Percentiles rank a stretch among this genome's conserved stretches.
Evolutionary conservation across 2,888 invertebrate genomes (phyloP).

Genomic region (Stictocephala bisonia): DNA sequence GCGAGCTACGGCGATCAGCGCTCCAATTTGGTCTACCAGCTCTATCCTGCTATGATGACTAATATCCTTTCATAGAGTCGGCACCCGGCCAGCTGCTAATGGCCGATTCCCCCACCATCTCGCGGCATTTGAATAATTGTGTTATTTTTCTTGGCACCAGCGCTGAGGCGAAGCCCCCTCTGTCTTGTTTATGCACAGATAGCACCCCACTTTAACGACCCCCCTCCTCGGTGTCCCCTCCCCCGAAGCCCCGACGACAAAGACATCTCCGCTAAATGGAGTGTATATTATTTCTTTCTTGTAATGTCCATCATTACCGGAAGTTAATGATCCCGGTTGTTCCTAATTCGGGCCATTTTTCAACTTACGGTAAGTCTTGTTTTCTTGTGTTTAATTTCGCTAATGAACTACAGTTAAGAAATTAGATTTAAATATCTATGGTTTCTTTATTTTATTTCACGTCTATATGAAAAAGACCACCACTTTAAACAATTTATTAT

Average conservation of each 20-base stretch:
- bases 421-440: too few relatives aligned
- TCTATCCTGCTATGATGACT: constrained; percentile 34
- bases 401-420: constrained; percentile 31
- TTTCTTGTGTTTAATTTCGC: not conserved
- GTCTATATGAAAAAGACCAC: too few relatives aligned
- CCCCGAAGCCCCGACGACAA: not conserved
- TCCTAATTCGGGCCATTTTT: not conserved
- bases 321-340: constrained; percentile 8
- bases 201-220: constrained; percentile 38
- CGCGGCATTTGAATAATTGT: constrained; percentile 40
- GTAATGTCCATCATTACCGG: constrained; percentile 24
- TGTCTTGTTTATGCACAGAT: constrained; percentile 37
- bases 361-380: not conserved
- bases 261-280: constrained; percentile 31
- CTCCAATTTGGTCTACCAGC: constrained; percentile 18
- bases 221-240: not conserved
- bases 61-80: constrained; percentile 6
- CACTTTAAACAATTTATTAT: too few relatives aligned
- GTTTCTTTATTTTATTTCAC: too few relatives aligned
- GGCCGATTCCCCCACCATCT: not conserved
- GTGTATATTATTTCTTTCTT: constrained; percentile 18
- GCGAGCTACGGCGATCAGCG: not conserved
- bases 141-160: constrained; percentile 46
- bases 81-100: constrained; percentile 20
- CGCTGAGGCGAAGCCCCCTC: not conserved